These are phyloP conservation scores for Ectobius pallidus DNA, from an alignment of 2,888 invertebrate species.

Conservation along the genomic window DNA sequence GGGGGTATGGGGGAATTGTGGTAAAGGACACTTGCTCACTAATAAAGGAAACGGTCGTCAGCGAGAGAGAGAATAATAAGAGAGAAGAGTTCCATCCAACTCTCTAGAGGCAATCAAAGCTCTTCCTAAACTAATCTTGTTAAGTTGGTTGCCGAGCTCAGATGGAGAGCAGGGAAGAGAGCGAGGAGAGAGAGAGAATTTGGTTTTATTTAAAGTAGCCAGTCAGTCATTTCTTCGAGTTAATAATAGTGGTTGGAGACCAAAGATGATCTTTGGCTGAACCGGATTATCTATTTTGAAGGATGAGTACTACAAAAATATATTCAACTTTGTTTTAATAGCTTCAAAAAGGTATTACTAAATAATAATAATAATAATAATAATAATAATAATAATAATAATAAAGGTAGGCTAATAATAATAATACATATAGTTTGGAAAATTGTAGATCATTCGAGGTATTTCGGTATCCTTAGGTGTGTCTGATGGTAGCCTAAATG, in stretches of 20 bases:
- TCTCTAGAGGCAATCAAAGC: slow-evolving; percentile 37
- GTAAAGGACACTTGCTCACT: neutral
- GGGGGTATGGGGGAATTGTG: neutral
- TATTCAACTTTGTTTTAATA: no score
- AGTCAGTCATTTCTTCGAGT: slow-evolving; percentile 6
- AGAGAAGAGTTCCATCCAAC: neutral
- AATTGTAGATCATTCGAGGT: no score
- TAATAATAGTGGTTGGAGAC: slow-evolving; percentile 14
- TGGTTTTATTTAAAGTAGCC: slow-evolving; percentile 39
- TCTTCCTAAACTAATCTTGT: slow-evolving; percentile 39
- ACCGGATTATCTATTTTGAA: no score
- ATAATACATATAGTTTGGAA: no score
- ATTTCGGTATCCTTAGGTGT: no score
- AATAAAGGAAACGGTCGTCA: slow-evolving; percentile 34
- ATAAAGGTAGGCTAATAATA: no score
- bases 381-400: no score
- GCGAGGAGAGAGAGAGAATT: slow-evolving; percentile 22
- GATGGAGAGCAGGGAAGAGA: neutral
- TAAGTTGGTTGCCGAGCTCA: slow-evolving; percentile 29
- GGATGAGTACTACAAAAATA: no score
- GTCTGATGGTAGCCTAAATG: no score
- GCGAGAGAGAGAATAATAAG: slow-evolving; percentile 9
- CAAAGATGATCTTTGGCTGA: neutral
- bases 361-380: no score
- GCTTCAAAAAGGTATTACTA: no score